Evolutionary conservation across 1,140 invertebrate species (phyloP), one percentile per base, ranked within the genome.

Genomic region (Batillaria attramentaria): DNA sequence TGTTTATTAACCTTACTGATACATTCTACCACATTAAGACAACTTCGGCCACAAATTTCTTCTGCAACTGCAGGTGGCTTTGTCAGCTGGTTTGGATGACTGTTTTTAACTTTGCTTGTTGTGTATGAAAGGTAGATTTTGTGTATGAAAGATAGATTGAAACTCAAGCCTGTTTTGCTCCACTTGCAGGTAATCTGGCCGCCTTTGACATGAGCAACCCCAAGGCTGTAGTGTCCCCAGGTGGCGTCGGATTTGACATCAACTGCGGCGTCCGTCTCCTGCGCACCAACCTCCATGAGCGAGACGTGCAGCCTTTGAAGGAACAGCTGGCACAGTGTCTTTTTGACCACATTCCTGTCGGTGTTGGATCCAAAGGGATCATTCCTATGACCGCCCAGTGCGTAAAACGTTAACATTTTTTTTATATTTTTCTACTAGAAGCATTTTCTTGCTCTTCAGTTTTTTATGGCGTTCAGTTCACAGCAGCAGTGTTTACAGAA

Each of bases 301-400:
- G 97, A 91, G 98, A 99, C 93, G 96, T 99, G 33, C 90, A 93
- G 72, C 98, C 99, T 33, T 93, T 99, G 0, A 99, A 99, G 94
- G 99, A 99, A 92, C 96, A 99, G 93, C 90, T 99, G 76, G 96
- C 98, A 0, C 99, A 99, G 92, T 97, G 96, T 85, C 93, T 99
- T 84, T 99, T 99, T 93, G 98, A 99, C 93, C 98, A 99, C 87
- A 99, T 99, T 89, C 99, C 99, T 39, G 99, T 99, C 13, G 98
- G 98, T 66, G 98, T 99, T 28, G 98, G 92, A 10, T 99, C 97
- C 0, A 99, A 99, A 92, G 98, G 98, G 83, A 99, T 99, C 70
- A 99, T 99, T 88, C 98, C 98, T 18, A 99, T 99, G 97, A 98
- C 95, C 92, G 97, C 97, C 0, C 93, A 89, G 89, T 91, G 80